Conservation (phyloP, 2,113 vertebrate species). For the Pteronura brasiliensis region DNA sequence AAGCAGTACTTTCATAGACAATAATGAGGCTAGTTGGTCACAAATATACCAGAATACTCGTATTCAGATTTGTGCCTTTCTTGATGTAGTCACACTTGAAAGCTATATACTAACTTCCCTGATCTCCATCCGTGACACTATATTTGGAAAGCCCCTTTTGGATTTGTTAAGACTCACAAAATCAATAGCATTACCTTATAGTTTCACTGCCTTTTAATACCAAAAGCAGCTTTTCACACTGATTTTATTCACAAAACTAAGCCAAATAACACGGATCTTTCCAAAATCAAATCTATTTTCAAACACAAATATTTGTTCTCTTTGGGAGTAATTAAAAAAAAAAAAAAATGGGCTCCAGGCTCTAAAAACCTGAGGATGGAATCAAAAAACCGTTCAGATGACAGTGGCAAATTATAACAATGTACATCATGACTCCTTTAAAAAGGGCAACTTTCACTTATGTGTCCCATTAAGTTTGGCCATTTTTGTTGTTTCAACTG, state of each 20-base stretch:
- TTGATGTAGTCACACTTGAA: background rate
- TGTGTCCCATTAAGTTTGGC: background rate
- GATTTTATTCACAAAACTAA: conserved; percentile 48
- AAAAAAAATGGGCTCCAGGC: conserved; percentile 2
- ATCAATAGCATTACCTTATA: background rate
- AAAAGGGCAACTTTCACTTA: background rate
- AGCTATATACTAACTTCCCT: background rate
- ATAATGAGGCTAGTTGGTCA: background rate
- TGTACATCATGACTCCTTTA: background rate
- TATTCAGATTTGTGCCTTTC: background rate
- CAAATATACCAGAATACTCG: background rate
- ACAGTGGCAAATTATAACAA: background rate
- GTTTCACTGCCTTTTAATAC: conserved; percentile 35
- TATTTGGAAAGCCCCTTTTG: conserved; percentile 31
- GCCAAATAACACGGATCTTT: conserved; percentile 26
- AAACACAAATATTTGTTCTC: conserved; percentile 60
- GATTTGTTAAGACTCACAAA: conserved; percentile 1
- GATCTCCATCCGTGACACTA: background rate
- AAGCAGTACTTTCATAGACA: background rate
- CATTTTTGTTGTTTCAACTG: background rate
- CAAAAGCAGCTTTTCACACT: conserved; percentile 40
- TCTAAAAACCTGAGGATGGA: conserved; percentile 38
- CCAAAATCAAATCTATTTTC: conserved; percentile 65
- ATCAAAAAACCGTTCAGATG: background rate
- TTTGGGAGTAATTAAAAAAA: conserved; percentile 37